Percentiles rank a stretch among this genome's conserved stretches.
Conservation (phyloP, 2,797 vertebrate genomes). For the Microcaecilia unicolor region DNA sequence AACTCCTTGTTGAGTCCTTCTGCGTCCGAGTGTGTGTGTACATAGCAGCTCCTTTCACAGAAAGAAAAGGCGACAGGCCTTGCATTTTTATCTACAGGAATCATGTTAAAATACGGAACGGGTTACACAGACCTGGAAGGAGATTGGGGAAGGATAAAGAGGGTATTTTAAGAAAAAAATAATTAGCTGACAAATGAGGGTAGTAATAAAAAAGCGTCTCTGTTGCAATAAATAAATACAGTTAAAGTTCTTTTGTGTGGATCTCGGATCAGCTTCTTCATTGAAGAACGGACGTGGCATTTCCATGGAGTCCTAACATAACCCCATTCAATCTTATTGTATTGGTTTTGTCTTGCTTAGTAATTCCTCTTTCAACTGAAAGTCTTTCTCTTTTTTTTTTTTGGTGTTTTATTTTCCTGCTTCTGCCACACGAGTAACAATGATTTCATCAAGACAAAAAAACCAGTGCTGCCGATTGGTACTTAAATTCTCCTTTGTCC, state of each 20-base stretch:
- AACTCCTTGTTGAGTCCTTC: slow-evolving; percentile 54
- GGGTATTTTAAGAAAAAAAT: slow-evolving; percentile 61
- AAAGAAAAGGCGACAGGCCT: slow-evolving; percentile 74
- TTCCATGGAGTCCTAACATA: slow-evolving; percentile 61
- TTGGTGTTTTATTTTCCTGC: slow-evolving; percentile 55
- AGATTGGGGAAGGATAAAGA: too few relatives aligned
- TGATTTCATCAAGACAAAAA: slow-evolving; percentile 64
- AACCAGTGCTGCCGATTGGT: slow-evolving; percentile 56
- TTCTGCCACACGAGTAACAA: slow-evolving; percentile 63
- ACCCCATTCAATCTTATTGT: slow-evolving; percentile 58
- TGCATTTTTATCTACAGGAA: slow-evolving; percentile 69
- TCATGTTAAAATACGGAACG: slow-evolving; percentile 64
- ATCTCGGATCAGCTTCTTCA: slow-evolving; percentile 69
- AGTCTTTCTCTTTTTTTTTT: too few relatives aligned
- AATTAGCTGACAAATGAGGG: slow-evolving; percentile 72
- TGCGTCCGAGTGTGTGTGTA: slow-evolving; percentile 62
- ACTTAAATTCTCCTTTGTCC: slow-evolving; percentile 60
- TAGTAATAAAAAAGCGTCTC: slow-evolving; percentile 72
- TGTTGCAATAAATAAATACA: slow-evolving; percentile 77
- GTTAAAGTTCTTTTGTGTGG: slow-evolving; percentile 66
- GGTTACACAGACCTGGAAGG: slow-evolving; percentile 57
- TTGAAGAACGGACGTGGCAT: slow-evolving; percentile 69
- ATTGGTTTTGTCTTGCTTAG: slow-evolving; percentile 53
- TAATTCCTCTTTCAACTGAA: slow-evolving; percentile 45
- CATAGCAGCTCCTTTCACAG: slow-evolving; percentile 76